A percentile compares a stretch with the other conserved stretches of the same genome.
These are phyloP conservation scores for Mizuhopecten yessoensis DNA, from an alignment of 1,140 invertebrate genomes.

Conservation along the genomic window DNA sequence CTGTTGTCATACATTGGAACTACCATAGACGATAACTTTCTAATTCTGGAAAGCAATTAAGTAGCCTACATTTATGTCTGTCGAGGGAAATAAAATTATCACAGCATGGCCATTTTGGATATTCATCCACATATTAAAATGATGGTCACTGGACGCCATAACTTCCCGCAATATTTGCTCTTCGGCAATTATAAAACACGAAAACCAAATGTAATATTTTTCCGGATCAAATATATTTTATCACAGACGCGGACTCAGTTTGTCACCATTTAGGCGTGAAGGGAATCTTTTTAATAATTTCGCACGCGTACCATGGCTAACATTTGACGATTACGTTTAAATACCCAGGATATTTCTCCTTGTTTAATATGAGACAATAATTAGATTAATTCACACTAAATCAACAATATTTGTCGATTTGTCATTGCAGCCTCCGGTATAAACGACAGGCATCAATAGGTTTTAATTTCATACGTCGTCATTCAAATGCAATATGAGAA, in stretches of 20 bases:
- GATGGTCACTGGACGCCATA: neutral
- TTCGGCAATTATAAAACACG: neutral
- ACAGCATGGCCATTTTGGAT: neutral
- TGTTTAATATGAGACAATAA: neutral
- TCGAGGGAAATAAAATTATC: neutral
- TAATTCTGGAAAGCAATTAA: constrained; percentile 22
- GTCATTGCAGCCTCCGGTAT: no score
- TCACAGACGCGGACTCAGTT: neutral
- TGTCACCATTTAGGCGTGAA: neutral
- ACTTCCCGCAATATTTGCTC: constrained; percentile 12
- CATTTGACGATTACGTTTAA: neutral
- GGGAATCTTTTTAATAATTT: neutral
- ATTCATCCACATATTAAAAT: neutral
- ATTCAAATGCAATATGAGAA: no score
- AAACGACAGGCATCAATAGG: no score
- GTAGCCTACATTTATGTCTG: neutral
- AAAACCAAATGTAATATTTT: neutral
- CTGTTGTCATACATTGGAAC: neutral
- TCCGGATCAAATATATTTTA: neutral
- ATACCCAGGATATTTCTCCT: neutral
- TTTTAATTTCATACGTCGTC: no score
- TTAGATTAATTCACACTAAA: no score
- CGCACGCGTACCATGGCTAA: neutral
- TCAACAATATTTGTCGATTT: no score
- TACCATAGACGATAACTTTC: neutral